Conservation (phyloP, 2,113 vertebrate species). For the Bujurquina vittata region DNA sequence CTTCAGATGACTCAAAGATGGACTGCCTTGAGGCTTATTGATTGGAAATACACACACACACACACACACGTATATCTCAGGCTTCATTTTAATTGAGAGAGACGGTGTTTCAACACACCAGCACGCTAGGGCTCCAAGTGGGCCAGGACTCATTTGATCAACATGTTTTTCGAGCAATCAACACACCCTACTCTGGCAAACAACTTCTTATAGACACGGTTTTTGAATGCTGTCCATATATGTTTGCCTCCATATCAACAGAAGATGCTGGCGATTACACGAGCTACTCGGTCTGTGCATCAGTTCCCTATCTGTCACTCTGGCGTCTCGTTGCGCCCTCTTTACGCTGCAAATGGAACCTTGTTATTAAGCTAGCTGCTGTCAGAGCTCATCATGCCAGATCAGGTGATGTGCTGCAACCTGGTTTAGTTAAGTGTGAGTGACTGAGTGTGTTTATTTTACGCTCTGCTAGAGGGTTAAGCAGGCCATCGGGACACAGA, state of each 20-base stretch:
- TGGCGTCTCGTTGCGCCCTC: slow-evolving; percentile 27
- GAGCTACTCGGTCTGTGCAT: slow-evolving; percentile 11
- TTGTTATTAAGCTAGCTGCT: slow-evolving; percentile 40
- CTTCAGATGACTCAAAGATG: slow-evolving; percentile 62
- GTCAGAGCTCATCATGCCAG: slow-evolving; percentile 52
- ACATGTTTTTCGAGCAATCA: slow-evolving; percentile 42
- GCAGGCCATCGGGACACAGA: not conserved
- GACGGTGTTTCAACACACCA: slow-evolving; percentile 28
- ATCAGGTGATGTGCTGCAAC: slow-evolving; percentile 45
- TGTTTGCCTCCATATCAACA: not conserved
- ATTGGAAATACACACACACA: slow-evolving; percentile 27
- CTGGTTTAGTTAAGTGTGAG: slow-evolving; percentile 12
- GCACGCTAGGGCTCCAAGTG: slow-evolving; percentile 12
- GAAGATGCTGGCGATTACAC: not conserved
- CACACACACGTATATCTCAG: slow-evolving; percentile 39
- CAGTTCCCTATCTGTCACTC: slow-evolving; percentile 37
- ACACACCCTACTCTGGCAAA: slow-evolving; percentile 13
- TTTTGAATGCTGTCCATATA: not conserved
- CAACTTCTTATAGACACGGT: not conserved
- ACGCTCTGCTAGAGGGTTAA: slow-evolving; percentile 13
- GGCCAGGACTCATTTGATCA: slow-evolving; percentile 28
- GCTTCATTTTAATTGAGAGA: slow-evolving; percentile 54
- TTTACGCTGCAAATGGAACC: slow-evolving; percentile 42
- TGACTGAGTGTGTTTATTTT: slow-evolving; percentile 17
- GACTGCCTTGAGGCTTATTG: slow-evolving; percentile 62